Percentiles rank a stretch among this genome's conserved stretches.
phyloP scores from a whole-genome alignment of 2,113 vertebrate genomes.

The Gambusia holbrooki region DNA sequence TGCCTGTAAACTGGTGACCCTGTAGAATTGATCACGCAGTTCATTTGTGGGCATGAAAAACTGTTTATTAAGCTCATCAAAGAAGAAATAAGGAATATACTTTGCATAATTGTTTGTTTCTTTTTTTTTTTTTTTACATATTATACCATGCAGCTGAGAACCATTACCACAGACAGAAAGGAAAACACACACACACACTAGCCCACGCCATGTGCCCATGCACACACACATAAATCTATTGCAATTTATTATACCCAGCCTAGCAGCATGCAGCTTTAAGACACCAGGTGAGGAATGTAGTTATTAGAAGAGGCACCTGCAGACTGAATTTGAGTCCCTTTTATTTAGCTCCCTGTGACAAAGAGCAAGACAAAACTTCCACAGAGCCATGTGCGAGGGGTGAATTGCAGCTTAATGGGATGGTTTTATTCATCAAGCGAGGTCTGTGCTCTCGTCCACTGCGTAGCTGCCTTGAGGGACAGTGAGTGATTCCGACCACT shows the following conservation, averaged over 20 bases:
- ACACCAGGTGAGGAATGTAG: constrained; percentile 66
- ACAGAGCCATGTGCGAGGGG: constrained; percentile 60
- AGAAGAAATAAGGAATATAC: constrained; percentile 12
- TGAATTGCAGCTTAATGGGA: constrained; percentile 73
- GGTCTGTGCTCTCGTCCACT: constrained; percentile 74
- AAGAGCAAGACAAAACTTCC: constrained; percentile 69
- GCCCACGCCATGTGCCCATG: neutral
- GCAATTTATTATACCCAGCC: constrained; percentile 60
- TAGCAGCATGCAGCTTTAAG: constrained; percentile 52
- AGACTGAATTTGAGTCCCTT: constrained; percentile 48
- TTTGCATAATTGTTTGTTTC: constrained; percentile 15
- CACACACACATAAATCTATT: constrained; percentile 31
- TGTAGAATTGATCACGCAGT: constrained; percentile 35
- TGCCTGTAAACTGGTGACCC: constrained; percentile 62
- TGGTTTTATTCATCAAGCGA: constrained; percentile 81
- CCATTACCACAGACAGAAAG: constrained; percentile 6
- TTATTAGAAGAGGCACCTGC: constrained; percentile 77
- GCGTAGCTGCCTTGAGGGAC: constrained; percentile 78
- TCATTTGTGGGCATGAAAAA: constrained; percentile 43
- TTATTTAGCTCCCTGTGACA: constrained; percentile 63
- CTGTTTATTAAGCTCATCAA: constrained; percentile 20
- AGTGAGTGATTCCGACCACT: constrained; percentile 82
- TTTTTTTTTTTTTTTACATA: neutral
- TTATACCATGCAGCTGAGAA: neutral
- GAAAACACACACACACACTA: neutral